phyloP scores from a whole-genome alignment of 2,113 vertebrate genomes.

The Setophaga petechia region DNA sequence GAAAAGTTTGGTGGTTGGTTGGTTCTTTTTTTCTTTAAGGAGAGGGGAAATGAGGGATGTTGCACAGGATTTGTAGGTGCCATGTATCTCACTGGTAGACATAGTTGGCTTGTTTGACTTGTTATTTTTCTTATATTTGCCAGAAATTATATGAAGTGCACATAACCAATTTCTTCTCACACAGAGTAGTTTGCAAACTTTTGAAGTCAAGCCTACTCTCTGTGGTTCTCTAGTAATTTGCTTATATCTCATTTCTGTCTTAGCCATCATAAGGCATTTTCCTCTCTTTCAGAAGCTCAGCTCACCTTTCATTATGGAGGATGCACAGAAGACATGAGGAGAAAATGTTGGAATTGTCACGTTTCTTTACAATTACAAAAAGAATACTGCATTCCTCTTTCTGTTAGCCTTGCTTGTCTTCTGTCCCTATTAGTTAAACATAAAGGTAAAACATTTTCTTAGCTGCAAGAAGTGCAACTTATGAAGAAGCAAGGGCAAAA shows the following conservation, averaged over 20 bases:
- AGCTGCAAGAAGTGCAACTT: not conserved
- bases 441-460: not conserved
- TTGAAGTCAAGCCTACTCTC: not conserved
- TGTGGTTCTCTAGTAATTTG: not conserved
- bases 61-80: not conserved
- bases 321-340: not conserved
- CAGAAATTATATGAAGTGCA: not conserved
- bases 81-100: not conserved
- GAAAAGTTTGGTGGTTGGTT: not conserved
- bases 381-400: not conserved
- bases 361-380: not conserved
- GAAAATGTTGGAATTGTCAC: not conserved
- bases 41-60: not conserved
- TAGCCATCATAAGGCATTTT: not conserved
- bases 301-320: not conserved
- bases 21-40: not conserved
- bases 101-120: not conserved
- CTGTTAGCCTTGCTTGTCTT: not conserved
- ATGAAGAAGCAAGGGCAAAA: not conserved
- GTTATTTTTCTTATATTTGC: not conserved
- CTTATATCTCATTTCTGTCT: not conserved
- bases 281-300: not conserved
- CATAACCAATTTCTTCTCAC: not conserved
- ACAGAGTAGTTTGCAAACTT: not conserved
- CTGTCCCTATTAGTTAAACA: not conserved